Base-by-base conservation (phyloP, 1,140 invertebrate species). In the Piezodorus guildinii region DNA sequence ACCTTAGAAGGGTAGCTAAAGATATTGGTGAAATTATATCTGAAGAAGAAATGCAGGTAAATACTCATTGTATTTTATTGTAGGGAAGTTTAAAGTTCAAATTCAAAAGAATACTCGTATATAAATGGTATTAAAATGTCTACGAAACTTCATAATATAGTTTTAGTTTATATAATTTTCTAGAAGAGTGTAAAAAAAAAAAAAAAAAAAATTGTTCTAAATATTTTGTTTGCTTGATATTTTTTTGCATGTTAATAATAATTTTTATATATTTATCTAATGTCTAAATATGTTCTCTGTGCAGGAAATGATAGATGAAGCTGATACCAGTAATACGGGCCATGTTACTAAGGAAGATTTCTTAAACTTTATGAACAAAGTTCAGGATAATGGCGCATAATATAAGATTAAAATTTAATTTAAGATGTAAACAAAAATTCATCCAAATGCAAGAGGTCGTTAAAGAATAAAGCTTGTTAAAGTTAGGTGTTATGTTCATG, bases 341-440 rank as follows among this genome's bases (percentile, higher is more conserved):
- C 15, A 23, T 25, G 17, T 56, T 10, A 27, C 52, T 6, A 56
- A 56, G 15, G 15, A 56, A 23, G 52, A 56, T 25, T 56, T 23
- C 52, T 56, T 56, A 16, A 56, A 25, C 15, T 56, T 56, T 23
- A 56, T 56, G 52, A 56, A 56, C 14, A 23, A 23, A 23, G 52
- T 56, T 19, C 52, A 56, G 5, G 19, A 23, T 14, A 25, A 23
- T 25, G 4, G 19, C 16, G 2, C 46, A 21, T n/a, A n/a, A n/a
- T n/a, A n/a, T n/a, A 19, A 46, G 17, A 6, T 3, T n/a, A 46
- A 46, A 3, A 46, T 17, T 8, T 17, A 49, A n/a, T 49, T 8
- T n/a, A 17, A 10, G 3, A 49, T 19, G n/a, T 10, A n/a, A n/a
- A 19, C 45, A 49, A 17, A 19, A 17, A 17, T 6, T 19, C n/a